Conservation (phyloP, 2,888 invertebrate genomes). For the Synanthedon andrenaeformis region DNA sequence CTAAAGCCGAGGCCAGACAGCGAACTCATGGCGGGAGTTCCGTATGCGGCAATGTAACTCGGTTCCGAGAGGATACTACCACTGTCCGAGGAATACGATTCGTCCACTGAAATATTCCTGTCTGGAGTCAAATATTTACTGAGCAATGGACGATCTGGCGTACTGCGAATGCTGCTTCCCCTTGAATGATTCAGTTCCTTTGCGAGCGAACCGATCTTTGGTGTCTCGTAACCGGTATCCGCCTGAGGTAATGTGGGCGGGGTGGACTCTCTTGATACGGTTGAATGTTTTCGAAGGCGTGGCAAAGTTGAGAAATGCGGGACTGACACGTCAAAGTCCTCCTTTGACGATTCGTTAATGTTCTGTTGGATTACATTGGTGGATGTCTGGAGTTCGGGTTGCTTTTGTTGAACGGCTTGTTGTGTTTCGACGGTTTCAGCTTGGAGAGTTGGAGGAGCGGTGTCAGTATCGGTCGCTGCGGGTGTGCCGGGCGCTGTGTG, state of each 20-base stretch:
- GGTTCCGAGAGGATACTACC: slow-evolving; percentile 42
- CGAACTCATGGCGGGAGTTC: slow-evolving; percentile 16
- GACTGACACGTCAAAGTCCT: slow-evolving; percentile 12
- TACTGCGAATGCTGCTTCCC: slow-evolving; percentile 28
- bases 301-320: slow-evolving; percentile 42
- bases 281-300: slow-evolving; percentile 32
- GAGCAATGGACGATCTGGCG: slow-evolving; percentile 65
- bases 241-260: slow-evolving; percentile 12
- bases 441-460: background rate
- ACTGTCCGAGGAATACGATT: slow-evolving; percentile 36
- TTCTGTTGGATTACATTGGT: slow-evolving; percentile 1
- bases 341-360: background rate
- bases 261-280: slow-evolving; percentile 14
- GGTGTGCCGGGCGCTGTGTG: slow-evolving; percentile 10
- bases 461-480: background rate
- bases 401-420: slow-evolving; percentile 13
- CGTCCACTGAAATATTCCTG: slow-evolving; percentile 40
- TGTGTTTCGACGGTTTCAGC: background rate
- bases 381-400: slow-evolving; percentile 15
- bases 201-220: slow-evolving; percentile 8
- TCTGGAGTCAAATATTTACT: slow-evolving; percentile 69
- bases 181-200: slow-evolving; percentile 15
- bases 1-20: slow-evolving; percentile 19
- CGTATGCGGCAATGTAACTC: slow-evolving; percentile 52
- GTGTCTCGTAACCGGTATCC: slow-evolving; percentile 7